Base-by-base conservation (phyloP, 2,888 invertebrate genomes). In the Pseudolycoriella hygida region DNA sequence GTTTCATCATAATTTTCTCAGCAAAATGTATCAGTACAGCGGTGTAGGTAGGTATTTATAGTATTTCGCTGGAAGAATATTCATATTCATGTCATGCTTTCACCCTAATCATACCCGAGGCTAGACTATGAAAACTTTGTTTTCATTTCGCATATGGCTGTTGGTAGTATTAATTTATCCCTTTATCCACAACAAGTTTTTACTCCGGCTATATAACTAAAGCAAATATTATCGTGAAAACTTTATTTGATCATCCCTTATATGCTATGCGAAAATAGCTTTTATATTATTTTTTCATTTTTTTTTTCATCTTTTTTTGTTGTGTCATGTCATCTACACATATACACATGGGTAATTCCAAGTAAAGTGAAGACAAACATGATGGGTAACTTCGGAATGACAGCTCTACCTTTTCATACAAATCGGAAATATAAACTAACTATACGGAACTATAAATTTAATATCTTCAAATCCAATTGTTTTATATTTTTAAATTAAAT, bases 121-220 rank as follows among this genome's bases (percentile, higher is more conserved):
- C 43, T 43, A 43, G 43, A 43, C 43, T 38, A 43, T 43, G 43
- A 43, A 43, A 43, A 43, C 37, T 43, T 43, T 43, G 43, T 43
- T 37, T 38, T 34, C 37, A 38, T 43, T 43, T 43, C 34, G 43
- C 43, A 41, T 41, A 41, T 41, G 41, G 41, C 30, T 41, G 41
- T 25, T 41, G 25, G 41, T 25, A 25, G 41, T 41, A 41, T 41
- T 41, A 20, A 41, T 41, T 41, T 41, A 41, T 41, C 41, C 41
- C 41, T 41, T 41, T 41, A 41, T 41, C 41, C 30, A 41, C 41
- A 41, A 41, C 19, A 41, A 20, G 41, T 41, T 25, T 40, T 41
- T 41, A 41, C 41, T 41, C 25, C 11, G 17, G 17, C 17, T 39
- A 39, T 39, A 39, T 17, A 17, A 39, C 39, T 39, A 39, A 39